Base-by-base conservation (phyloP, 2,797 vertebrate species). In the Leptodactylus fallax region DNA sequence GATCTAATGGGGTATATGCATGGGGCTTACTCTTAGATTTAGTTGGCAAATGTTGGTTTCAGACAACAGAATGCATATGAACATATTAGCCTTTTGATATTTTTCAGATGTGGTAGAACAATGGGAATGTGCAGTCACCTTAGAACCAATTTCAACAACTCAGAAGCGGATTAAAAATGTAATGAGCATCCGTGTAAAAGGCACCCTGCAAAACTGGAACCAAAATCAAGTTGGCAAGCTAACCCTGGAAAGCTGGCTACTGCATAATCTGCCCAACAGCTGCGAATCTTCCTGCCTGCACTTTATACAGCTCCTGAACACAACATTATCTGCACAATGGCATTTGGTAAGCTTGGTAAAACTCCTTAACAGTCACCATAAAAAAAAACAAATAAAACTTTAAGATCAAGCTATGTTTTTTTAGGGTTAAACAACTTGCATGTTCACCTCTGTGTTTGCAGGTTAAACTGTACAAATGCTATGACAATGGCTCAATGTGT, bases 191-290 rank as follows among this genome's bases (percentile, higher is more conserved):
- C 90, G 91, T 56, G 88, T 98, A 61, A 96, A 94, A 87, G 96
- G 95, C 79, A 94, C 93, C 5, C 76, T 97, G 87, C 90, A 36
- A 0, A 92, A 83, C 7, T 97, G 96, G 95, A 93, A 94, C 77
- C 82, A 91, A 81, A 92, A 92, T 4, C 91, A 90, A 3, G 89
- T 95, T 58, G 88, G 89, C 1, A 78, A 58, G 65, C 90, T 94
- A 21, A 78, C 91, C 21, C 93, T 95, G 0, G 96, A 98, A 81
- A 96, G 93, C 71, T 99, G 98, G 98, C 85, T 97, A 80, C 89
- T 99, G 36, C 95, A 90, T 80, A 91, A 91, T 90, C 87, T 92
- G 0, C 79, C 87, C 49, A 91, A 88, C 36, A 85, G 76, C 69
- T n/a, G 85, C 11, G 90, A 90, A 0, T 21, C 0, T 9, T 89